Percentiles rank a stretch among this genome's conserved stretches.
phyloP scores from a whole-genome alignment of 2,797 vertebrate genomes.

The Phoeniculus purpureus region DNA sequence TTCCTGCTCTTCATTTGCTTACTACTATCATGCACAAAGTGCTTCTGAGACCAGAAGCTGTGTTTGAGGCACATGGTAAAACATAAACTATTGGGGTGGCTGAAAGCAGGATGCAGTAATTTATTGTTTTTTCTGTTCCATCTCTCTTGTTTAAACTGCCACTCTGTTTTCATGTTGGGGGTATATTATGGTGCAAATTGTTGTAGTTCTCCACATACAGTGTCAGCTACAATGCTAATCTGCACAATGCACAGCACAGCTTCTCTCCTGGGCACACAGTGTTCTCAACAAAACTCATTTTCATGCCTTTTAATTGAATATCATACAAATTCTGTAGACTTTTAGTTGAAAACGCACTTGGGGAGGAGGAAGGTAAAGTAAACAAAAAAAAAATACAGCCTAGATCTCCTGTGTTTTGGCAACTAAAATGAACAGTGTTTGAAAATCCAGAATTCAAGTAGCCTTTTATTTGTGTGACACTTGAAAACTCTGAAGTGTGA shows the following conservation, averaged over 20 bases:
- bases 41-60: background rate
- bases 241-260: slow-evolving; percentile 51
- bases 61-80: background rate
- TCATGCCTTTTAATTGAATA: slow-evolving; percentile 68
- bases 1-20: background rate
- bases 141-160: slow-evolving; percentile 29
- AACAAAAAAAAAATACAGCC: slow-evolving; percentile 47
- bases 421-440: slow-evolving; percentile 42
- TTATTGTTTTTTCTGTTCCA: background rate
- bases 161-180: slow-evolving; percentile 54
- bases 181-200: slow-evolving; percentile 27
- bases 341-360: slow-evolving; percentile 30
- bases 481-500: slow-evolving; percentile 36
- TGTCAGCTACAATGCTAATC: slow-evolving; percentile 58
- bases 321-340: slow-evolving; percentile 23
- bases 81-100: background rate
- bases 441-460: slow-evolving; percentile 47
- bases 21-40: background rate
- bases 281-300: slow-evolving; percentile 59
- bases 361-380: slow-evolving; percentile 47
- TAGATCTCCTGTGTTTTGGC: slow-evolving; percentile 38
- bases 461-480: slow-evolving; percentile 51
- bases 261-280: slow-evolving; percentile 53
- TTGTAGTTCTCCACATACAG: background rate
- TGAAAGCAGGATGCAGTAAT: slow-evolving; percentile 22